These are phyloP conservation scores for Drosophila parabipectinata DNA, from an alignment of 1,140 invertebrate species.

Conservation along the genomic window DNA sequence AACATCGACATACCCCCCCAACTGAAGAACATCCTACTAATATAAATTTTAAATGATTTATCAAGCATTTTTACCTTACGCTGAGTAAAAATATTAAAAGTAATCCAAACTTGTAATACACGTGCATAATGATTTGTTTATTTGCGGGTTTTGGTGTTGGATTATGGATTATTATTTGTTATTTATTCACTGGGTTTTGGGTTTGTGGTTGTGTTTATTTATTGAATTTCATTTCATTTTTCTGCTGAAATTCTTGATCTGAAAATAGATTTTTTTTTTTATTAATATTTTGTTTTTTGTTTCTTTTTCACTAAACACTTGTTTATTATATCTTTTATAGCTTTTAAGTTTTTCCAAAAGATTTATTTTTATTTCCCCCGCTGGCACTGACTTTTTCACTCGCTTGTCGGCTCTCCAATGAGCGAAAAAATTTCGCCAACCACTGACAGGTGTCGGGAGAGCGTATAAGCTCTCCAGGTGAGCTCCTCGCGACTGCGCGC, in stretches of 20 bases:
- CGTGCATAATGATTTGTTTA: slow-evolving; percentile 59
- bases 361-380: slow-evolving; percentile 13
- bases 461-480: slow-evolving; percentile 10
- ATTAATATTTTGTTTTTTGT: slow-evolving; percentile 13
- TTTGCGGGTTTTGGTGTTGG: slow-evolving; percentile 7
- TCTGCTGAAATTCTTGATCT: slow-evolving; percentile 28
- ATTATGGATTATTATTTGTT: slow-evolving; percentile 12
- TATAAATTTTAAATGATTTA: slow-evolving; percentile 31
- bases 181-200: slow-evolving; percentile 26
- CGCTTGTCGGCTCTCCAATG: slow-evolving; percentile 21
- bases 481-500: slow-evolving; percentile 39
- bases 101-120: slow-evolving; percentile 82
- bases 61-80: slow-evolving; percentile 62
- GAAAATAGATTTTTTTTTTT: slow-evolving; percentile 37
- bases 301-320: slow-evolving; percentile 22
- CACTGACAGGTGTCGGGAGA: slow-evolving; percentile 37
- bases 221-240: slow-evolving; percentile 54
- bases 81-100: slow-evolving; percentile 78
- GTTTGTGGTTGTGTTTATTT: slow-evolving; percentile 28
- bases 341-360: slow-evolving; percentile 9
- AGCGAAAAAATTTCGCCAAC: slow-evolving; percentile 25
- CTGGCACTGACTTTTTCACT: slow-evolving; percentile 30
- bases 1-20: slow-evolving; percentile 9
- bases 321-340: background rate
- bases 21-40: background rate